Conservation (phyloP, 2,113 vertebrate species). For the Peromyscus maniculatus region DNA sequence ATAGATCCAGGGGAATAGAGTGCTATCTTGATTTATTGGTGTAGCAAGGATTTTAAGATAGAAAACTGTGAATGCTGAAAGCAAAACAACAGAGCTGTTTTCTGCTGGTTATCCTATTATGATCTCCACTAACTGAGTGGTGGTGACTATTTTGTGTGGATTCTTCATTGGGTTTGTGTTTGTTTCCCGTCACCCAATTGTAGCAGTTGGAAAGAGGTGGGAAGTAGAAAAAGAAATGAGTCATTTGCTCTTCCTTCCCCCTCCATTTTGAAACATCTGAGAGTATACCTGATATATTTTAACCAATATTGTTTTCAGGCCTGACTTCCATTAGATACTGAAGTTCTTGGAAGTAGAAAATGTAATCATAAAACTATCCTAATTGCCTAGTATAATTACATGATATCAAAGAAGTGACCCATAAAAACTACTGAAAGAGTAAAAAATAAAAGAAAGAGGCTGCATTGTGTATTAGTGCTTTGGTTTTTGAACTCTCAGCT, state of each 20-base stretch:
- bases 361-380: not conserved
- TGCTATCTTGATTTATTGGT: not conserved
- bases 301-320: not conserved
- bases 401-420: not conserved
- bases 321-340: not conserved
- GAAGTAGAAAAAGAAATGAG: not conserved
- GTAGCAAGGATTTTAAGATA: not conserved
- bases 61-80: not conserved
- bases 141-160: not conserved
- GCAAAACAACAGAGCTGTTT: not conserved
- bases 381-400: not conserved
- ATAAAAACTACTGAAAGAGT: constrained; percentile 26
- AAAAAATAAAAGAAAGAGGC: constrained; percentile 4
- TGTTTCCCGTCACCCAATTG: not conserved
- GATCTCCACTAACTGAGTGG: constrained; percentile 28
- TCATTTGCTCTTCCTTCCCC: not conserved
- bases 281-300: not conserved
- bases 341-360: not conserved
- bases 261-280: not conserved
- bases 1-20: not conserved
- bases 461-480: not conserved
- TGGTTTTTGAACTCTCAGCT: not conserved
- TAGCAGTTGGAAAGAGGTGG: not conserved
- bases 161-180: not conserved
- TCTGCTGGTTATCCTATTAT: not conserved